A percentile compares a stretch with the other conserved stretches of the same genome.
These are phyloP conservation scores for Eupithecia subfuscata DNA, from an alignment of 2,888 invertebrate genomes.

Conservation along the genomic window DNA sequence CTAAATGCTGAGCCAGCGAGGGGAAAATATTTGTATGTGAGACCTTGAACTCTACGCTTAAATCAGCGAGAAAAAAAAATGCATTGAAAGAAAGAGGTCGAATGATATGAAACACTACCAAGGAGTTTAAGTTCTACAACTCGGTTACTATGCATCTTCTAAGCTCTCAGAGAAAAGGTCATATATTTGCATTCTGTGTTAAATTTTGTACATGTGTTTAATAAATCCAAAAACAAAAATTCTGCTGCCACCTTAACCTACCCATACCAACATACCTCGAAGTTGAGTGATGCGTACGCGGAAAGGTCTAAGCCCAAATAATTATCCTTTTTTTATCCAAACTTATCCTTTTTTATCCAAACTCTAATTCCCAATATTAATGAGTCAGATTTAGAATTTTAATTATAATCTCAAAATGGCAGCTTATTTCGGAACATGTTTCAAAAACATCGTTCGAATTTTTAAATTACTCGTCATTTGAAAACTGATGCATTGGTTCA, in stretches of 20 bases:
- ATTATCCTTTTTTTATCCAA: slow-evolving; percentile 62
- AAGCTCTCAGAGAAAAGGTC: no score
- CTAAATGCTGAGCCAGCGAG: no score
- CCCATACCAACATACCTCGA: slow-evolving; percentile 45
- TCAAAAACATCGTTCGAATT: slow-evolving; percentile 4
- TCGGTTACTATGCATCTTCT: no score
- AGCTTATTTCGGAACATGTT: slow-evolving; percentile 25
- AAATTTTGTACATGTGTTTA: neutral
- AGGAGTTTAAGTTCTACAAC: no score
- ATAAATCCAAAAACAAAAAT: neutral
- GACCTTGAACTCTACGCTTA: no score
- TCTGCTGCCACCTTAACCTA: neutral
- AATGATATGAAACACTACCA: no score
- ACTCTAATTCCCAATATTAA: slow-evolving; percentile 41
- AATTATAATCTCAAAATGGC: slow-evolving; percentile 41
- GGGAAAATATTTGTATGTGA: no score
- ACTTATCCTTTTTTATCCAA: slow-evolving; percentile 52
- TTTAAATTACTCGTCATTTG: slow-evolving; percentile 21
- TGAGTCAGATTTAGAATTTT: slow-evolving; percentile 41
- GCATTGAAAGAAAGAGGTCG: no score
- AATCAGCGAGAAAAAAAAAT: no score
- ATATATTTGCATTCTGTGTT: no score
- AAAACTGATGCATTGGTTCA: slow-evolving; percentile 8
- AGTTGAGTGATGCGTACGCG: slow-evolving; percentile 60
- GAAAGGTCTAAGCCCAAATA: slow-evolving; percentile 66